Evolutionary conservation across 2,888 invertebrate genomes (phyloP).

Genomic region (Stenolophus ochropezus): DNA sequence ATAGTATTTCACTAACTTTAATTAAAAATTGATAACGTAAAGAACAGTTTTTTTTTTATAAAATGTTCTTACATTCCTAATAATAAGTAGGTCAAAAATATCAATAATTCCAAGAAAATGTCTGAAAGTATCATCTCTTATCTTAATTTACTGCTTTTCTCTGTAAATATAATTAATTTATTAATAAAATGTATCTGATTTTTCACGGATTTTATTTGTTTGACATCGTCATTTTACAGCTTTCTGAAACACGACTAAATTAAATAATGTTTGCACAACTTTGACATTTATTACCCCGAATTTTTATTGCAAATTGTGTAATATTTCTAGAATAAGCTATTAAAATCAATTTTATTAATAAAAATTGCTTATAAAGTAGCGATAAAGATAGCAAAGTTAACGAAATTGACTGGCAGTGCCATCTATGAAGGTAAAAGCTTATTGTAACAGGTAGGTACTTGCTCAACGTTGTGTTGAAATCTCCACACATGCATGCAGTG

Average conservation of each 20-base stretch:
- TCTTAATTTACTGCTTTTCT: background rate
- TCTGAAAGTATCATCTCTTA: background rate
- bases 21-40: too few species aligned
- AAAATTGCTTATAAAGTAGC: slow-evolving; percentile 2
- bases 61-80: too few species aligned
- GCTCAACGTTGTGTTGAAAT: background rate
- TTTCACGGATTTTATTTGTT: background rate
- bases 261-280: slow-evolving; percentile 12
- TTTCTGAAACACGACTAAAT: slow-evolving; percentile 9
- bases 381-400: background rate
- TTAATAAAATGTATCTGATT: background rate
- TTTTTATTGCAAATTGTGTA: slow-evolving; percentile 8
- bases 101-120: too few species aligned
- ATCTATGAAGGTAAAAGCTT: background rate
- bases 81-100: too few species aligned
- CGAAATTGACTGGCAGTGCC: slow-evolving; percentile 15
- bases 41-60: too few species aligned
- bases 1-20: too few species aligned
- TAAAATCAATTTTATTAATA: background rate
- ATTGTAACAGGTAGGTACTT: slow-evolving; percentile 13
- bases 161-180: background rate
- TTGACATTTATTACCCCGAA: background rate
- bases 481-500: background rate
- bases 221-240: background rate
- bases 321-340: background rate